Evolutionary conservation across 2,113 vertebrate species (phyloP), one percentile per base, ranked within the genome.

Genomic region (Gnathonemus longibarbis): DNA sequence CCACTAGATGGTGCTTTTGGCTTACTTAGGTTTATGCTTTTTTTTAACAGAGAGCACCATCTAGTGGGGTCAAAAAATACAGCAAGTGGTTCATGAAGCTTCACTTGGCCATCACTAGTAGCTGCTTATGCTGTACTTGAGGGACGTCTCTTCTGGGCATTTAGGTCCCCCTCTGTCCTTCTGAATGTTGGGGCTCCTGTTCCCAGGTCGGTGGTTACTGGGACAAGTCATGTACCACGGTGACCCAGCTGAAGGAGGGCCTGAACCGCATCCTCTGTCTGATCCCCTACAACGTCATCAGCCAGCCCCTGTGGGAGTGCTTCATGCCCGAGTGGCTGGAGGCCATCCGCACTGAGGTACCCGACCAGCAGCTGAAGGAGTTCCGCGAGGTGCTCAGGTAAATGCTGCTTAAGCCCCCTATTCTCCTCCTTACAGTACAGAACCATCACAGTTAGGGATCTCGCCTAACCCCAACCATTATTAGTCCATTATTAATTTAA

Each of bases 281-380:
- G 93, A 99, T 99, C 91, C 98, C 98, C 0, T 99, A 99, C 94
- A 99, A 99, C 27, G 98, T 99, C 90, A 99, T 99, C 95, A 99
- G 95, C 92, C 98, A 99, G 91, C 96, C 98, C 0, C 96, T 99
- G 92, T 99, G 98, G 98, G 98, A 99, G 91, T 99, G 98, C 87
- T 97, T 99, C 83, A 99, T 99, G 98, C 98, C 98, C 0, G 98
- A 99, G 84, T 99, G 98, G 98, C 84, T 99, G 92, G 98, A 99
- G 95, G 97, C 98, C 85, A 97, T 99, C 92, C 96, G 98, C 91
- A 99, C 97, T 0, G 98, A 99, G 94, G 98, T 99, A 90, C 98
- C 98, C 0, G 98, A 98, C 92, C 95, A 95, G 84, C 98, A 99
- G 9, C 96, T 99, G 85, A 99, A 98, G 90, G 98, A 99, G 94